Conservation (phyloP, 1,140 invertebrate species). For the Tribolium madens region DNA sequence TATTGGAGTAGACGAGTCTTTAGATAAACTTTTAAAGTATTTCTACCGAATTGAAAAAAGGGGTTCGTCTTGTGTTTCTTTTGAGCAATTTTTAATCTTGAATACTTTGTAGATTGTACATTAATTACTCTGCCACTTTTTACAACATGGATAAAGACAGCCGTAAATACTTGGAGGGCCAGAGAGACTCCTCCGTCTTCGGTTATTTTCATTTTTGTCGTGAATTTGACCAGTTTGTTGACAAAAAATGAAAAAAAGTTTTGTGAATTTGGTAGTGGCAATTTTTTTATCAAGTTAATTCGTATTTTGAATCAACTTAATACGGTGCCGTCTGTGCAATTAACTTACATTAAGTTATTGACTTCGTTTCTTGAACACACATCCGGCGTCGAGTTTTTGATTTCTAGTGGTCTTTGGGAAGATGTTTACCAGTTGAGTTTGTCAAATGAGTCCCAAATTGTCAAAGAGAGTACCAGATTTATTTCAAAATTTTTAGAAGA, state of each 20-base stretch:
- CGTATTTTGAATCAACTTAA: constrained; percentile 51
- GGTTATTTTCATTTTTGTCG: constrained; percentile 65
- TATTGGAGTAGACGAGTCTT: constrained; percentile 58
- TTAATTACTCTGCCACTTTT: constrained; percentile 48
- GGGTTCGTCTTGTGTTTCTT: background rate
- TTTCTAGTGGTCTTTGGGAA: constrained; percentile 69
- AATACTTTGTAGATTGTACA: background rate
- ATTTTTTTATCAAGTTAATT: constrained; percentile 65
- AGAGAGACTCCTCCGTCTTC: constrained; percentile 59
- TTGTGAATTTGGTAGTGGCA: constrained; percentile 58
- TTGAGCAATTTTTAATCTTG: background rate
- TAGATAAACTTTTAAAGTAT: background rate
- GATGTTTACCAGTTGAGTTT: constrained; percentile 70
- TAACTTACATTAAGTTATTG: constrained; percentile 71
- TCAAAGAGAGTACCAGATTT: constrained; percentile 70
- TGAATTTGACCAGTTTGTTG: constrained; percentile 66
- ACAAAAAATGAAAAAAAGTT: constrained; percentile 65
- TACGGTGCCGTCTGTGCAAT: constrained; percentile 62
- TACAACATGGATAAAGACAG: constrained; percentile 52
- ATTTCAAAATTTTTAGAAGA: constrained; percentile 67
- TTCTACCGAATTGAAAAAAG: background rate
- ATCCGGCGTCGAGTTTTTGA: constrained; percentile 71
- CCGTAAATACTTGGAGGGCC: constrained; percentile 52
- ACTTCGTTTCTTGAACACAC: constrained; percentile 68
- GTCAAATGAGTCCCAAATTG: constrained; percentile 73